A percentile compares a stretch with the other conserved stretches of the same genome.
phyloP scores from a whole-genome alignment of 2,797 vertebrate species.

The Sebastiscus albofasciatus region DNA sequence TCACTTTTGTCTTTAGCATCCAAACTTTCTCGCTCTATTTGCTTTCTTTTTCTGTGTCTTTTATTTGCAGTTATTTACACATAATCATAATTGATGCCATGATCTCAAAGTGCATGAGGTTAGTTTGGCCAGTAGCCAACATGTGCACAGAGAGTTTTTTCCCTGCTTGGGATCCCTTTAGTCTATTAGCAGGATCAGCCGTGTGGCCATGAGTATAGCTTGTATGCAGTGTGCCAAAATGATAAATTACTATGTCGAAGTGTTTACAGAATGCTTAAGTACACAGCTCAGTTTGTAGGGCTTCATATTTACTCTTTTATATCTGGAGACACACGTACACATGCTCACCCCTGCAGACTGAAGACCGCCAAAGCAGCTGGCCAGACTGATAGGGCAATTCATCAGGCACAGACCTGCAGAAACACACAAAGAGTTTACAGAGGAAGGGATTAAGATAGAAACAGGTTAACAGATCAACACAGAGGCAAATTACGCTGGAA shows the following conservation, averaged over 20 bases:
- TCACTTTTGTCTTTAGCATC: neutral
- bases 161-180: neutral
- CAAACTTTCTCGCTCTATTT: neutral
- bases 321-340: neutral
- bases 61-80: neutral
- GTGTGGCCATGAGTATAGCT: neutral
- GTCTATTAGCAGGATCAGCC: conserved; percentile 6
- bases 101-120: neutral
- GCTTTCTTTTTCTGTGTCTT: neutral
- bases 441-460: conserved; percentile 13
- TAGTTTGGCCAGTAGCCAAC: neutral
- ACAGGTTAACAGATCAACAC: conserved; percentile 18
- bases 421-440: neutral
- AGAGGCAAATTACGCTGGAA: neutral
- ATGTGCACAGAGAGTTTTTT: neutral
- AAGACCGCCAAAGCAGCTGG: conserved; percentile 50
- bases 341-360: conserved; percentile 22
- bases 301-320: conserved; percentile 16
- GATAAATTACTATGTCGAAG: neutral
- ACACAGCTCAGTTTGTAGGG: neutral
- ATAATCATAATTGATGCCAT: neutral
- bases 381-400: conserved; percentile 40
- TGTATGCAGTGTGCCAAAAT: neutral
- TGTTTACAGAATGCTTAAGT: conserved; percentile 1
- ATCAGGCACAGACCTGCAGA: conserved; percentile 20